Base-by-base conservation (phyloP, 2,113 vertebrate genomes). In the Eira barbara region DNA sequence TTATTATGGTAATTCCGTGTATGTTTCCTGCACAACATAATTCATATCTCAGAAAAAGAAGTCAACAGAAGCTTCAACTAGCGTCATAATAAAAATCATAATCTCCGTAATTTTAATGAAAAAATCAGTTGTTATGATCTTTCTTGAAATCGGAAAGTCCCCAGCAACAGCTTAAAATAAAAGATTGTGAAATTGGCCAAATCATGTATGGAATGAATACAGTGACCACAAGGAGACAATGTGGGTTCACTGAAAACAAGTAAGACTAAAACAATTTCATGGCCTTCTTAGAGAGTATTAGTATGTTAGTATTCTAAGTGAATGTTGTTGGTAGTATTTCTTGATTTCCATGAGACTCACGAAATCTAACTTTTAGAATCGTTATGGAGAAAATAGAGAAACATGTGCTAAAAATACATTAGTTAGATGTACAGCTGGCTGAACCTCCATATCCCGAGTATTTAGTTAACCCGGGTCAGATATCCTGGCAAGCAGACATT, bases 221-320 rank as follows among this genome's bases (percentile, higher is more conserved):
- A 88, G n/a, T 79, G 55, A 80, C 29, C 29, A 89, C 20, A 97
- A 47, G 47, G 45, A 97, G 31, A 80, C n/a, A 95, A 69, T 92
- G 6, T 87, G 55, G 34, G 36, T 92, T 96, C 88, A 92, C n/a
- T 79, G 25, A 90, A 96, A 97, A 92, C 25, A 94, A 87, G 25
- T 80, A 65, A 94, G 15, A 90, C 57, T 93, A 39, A 96, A 96
- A 80, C 87, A 87, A 92, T 34, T 89, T 76, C 9, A 84, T 80
- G 7, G 57, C 6, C 20, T 92, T 95, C 73, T 93, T 69, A 69
- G 61, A 67, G 47, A 85, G 3, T 34, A 86, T 47, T 80, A 55
- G 27, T 69, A 52, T 78, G 57, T 91, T 89, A 59, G 27, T 57
- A 31, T 93, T 45, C 29, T 59, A 91, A 79, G 31, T 87, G 34